Conservation (phyloP, 2,113 vertebrate genomes). For the Seriola dumerili region DNA sequence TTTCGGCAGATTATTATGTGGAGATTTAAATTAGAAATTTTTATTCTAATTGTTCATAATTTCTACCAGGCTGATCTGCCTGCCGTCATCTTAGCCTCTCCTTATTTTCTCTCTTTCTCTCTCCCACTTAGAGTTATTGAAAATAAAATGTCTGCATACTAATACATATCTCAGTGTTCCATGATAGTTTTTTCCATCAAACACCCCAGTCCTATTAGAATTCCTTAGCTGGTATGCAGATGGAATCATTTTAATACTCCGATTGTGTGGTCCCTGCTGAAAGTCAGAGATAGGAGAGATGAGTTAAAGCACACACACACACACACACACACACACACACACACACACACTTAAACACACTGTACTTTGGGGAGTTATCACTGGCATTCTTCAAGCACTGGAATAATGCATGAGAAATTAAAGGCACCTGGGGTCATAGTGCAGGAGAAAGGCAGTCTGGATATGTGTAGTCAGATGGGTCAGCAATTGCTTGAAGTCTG, state of each 20-base stretch:
- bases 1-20: constrained; percentile 5
- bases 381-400: constrained; percentile 31
- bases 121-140: not conserved
- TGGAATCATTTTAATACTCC: not conserved
- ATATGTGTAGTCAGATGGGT: constrained; percentile 21
- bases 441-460: constrained; percentile 25
- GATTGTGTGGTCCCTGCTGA: constrained; percentile 26
- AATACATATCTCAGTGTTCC: constrained; percentile 10
- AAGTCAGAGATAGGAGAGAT: constrained; percentile 29
- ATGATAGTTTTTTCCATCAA: constrained; percentile 11
- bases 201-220: not conserved
- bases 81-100: not conserved
- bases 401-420: constrained; percentile 50
- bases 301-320: constrained; percentile 4
- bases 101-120: not conserved
- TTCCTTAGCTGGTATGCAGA: constrained; percentile 28
- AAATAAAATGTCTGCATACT: constrained; percentile 12
- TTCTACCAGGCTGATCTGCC: not conserved
- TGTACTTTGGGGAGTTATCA: constrained; percentile 22
- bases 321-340: not conserved
- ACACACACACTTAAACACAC: constrained; percentile 1
- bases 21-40: not conserved
- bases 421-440: constrained; percentile 25
- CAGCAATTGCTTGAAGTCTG: constrained; percentile 36
- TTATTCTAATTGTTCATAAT: constrained; percentile 23